phyloP scores from a whole-genome alignment of 2,888 invertebrate species.

The Drosophila villosipedis region DNA sequence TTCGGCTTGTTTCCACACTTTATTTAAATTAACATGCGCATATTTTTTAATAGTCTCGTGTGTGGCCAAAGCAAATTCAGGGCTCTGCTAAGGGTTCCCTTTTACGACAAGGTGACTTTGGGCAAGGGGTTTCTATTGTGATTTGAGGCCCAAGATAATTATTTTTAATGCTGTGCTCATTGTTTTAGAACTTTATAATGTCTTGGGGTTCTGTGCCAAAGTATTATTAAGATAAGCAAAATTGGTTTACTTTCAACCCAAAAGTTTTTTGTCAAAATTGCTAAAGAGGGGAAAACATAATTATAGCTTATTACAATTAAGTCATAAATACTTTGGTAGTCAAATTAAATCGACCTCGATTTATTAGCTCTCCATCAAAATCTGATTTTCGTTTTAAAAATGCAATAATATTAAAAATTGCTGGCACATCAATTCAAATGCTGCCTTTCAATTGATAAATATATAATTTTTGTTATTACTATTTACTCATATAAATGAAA shows the following conservation, averaged over 20 bases:
- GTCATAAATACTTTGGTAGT: not conserved
- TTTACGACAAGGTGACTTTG: constrained; percentile 12
- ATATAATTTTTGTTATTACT: not conserved
- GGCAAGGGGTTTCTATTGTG: constrained; percentile 35
- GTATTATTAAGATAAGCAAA: constrained; percentile 50
- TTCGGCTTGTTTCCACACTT: constrained; percentile 64
- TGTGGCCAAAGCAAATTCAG: constrained; percentile 13
- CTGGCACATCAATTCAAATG: not conserved
- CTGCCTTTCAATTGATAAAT: constrained; percentile 6
- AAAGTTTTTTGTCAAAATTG: not conserved
- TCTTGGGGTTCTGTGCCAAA: constrained; percentile 32
- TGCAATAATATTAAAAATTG: not conserved
- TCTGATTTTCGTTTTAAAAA: not conserved
- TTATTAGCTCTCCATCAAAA: not conserved
- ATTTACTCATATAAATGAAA: constrained; percentile 11
- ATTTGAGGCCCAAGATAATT: constrained; percentile 57
- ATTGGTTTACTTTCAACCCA: constrained; percentile 29
- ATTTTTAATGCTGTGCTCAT: constrained; percentile 66
- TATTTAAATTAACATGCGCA: constrained; percentile 76
- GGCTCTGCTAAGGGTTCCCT: constrained; percentile 10
- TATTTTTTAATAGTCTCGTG: constrained; percentile 66
- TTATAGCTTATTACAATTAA: not conserved
- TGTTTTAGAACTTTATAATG: constrained; percentile 68
- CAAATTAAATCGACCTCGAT: not conserved
- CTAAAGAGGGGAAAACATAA: not conserved